Evolutionary conservation across 2,113 vertebrate species (phyloP), one percentile per base, ranked within the genome.

Genomic region (Prolemur simus): DNA sequence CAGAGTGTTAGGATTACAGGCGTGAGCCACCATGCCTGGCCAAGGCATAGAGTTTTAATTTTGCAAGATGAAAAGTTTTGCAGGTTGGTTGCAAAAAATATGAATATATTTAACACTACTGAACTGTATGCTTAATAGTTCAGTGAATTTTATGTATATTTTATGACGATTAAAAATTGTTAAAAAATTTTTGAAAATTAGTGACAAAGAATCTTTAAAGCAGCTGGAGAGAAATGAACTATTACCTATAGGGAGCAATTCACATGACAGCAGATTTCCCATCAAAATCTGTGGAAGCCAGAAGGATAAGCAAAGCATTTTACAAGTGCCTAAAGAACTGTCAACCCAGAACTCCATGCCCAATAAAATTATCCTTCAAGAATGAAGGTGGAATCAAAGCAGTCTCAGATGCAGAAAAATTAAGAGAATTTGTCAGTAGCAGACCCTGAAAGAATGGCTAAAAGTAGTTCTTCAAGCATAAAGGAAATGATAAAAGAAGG

Each of bases 361-460:
- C 56, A 84, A 29, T 74, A 76, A 95, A 95, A 95, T 91, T 74
- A 56, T 42, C 27, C 47, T 86, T 90, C 42, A 78, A 49, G 29
- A 86, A 74, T 68, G 21, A 91, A 77, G 47, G n/a, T 94, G 34
- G 66, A 87, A 21, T 86, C 58, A 95, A 47, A 91, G 47, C 47
- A 86, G 52, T 86, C 63, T 93, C n/a, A 42, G 37, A 42, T 89
- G 18, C 47, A 78, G 42, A 7, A 66, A 96, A 69, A 56, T 47
- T 90, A 93, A 45, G 37, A 37, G 56, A 93, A 82, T 82, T 80
- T 93, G 58, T 91, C 29, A 66, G 17, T 95, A 42, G 37, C 34
- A 95, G 32, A 91, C 49, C 37, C 34, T 95, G 56, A 93, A 96
- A 81, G 47, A 94, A 86, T 88, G 82, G 63, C 23, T 84, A 27